Percentiles rank a stretch among this genome's conserved stretches.
phyloP scores from a whole-genome alignment of 2,797 vertebrate species.

The Gambusia yucatana region DNA sequence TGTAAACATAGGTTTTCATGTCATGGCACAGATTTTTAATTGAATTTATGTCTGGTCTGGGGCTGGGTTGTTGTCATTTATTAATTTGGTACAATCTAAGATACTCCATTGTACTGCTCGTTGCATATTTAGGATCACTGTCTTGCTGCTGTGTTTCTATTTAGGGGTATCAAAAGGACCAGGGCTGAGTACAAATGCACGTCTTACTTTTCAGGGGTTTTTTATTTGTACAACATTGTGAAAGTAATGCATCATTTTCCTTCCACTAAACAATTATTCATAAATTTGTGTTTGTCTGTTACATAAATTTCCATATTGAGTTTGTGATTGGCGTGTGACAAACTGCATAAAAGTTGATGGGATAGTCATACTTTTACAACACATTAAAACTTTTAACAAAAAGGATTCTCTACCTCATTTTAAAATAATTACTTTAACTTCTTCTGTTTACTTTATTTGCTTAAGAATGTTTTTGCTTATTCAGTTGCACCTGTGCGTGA shows the following conservation, averaged over 20 bases:
- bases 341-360: neutral
- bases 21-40: neutral
- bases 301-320: neutral
- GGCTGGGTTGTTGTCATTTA: neutral
- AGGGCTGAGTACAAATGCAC: neutral
- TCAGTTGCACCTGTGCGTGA: slow-evolving; percentile 63
- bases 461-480: slow-evolving; percentile 48
- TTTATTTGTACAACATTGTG: neutral
- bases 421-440: slow-evolving; percentile 55
- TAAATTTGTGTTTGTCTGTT: neutral
- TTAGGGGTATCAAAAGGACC: neutral
- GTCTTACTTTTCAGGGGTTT: neutral
- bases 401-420: slow-evolving; percentile 51
- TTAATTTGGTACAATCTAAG: neutral
- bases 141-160: neutral
- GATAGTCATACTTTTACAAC: neutral
- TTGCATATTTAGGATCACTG: neutral
- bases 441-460: slow-evolving; percentile 50
- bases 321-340: neutral
- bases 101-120: neutral
- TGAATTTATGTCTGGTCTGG: neutral
- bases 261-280: neutral
- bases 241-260: neutral
- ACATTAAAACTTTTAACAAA: neutral
- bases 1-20: neutral